These are phyloP conservation scores for Melanerpes formicivorus DNA, from an alignment of 2,113 vertebrate genomes.

Conservation along the genomic window DNA sequence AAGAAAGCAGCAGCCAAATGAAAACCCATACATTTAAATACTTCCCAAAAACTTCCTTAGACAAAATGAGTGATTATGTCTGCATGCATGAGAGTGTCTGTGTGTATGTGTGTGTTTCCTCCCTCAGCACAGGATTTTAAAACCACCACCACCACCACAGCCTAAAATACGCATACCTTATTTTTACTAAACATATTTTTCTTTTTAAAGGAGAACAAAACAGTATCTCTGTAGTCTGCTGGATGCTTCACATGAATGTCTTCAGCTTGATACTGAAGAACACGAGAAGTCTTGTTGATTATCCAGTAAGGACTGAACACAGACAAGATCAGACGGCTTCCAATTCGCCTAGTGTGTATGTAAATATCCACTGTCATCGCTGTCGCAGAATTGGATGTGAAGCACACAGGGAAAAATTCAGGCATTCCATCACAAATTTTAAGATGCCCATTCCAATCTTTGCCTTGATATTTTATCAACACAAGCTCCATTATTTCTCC, in stretches of 20 bases:
- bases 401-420: slow-evolving; percentile 85
- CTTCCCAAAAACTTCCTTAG: background rate
- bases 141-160: background rate
- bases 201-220: slow-evolving; percentile 95
- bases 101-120: fast-evolving
- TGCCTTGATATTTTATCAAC: slow-evolving; percentile 90
- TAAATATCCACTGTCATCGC: slow-evolving; percentile 79
- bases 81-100: too few species aligned
- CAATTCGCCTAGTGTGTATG: slow-evolving; percentile 72
- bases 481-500: slow-evolving; percentile 90
- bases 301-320: slow-evolving; percentile 96
- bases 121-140: background rate
- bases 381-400: slow-evolving; percentile 74
- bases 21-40: background rate
- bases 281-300: slow-evolving; percentile 93
- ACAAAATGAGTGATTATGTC: background rate
- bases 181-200: slow-evolving; percentile 95
- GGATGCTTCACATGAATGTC: slow-evolving; percentile 90
- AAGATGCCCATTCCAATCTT: slow-evolving; percentile 88
- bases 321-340: slow-evolving; percentile 80
- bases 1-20: background rate
- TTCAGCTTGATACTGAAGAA: slow-evolving; percentile 93
- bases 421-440: slow-evolving; percentile 76
- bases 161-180: slow-evolving; percentile 80
- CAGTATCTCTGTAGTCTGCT: slow-evolving; percentile 87